Evolutionary conservation across 2,113 vertebrate genomes (phyloP), one percentile per base, ranked within the genome.

Genomic region (Mandrillus leucophaeus): DNA sequence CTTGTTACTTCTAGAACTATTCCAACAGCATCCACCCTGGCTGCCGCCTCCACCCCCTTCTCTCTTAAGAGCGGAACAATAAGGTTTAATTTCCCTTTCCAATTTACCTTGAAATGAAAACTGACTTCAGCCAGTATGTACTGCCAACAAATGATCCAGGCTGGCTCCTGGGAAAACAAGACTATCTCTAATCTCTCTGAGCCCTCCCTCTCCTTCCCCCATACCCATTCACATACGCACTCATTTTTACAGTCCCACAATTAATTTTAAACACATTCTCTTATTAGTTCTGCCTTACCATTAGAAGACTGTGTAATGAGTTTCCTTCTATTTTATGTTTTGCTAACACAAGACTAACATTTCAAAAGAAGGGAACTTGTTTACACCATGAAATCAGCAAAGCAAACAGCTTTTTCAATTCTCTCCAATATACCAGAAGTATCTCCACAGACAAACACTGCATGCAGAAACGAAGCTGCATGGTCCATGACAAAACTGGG

Each of bases 31-130:
- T 83, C 85, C 90, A 91, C 93, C 73, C 95, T 78, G 80, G 95
- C 92, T 92, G 96, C 96, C 2, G 73, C 95, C 93, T 96, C 94
- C 97, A 93, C 91, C 90, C 64, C 55, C 94, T 94, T 98, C 94
- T 96, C 98, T 98, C 97, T 97, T 88, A 98, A 97, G 98, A 97
- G 94, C 79, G 1, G 11, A 98, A 97, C 97, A 98, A 97, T 98
- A 98, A 98, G 96, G 93, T 97, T 98, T 98, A 98, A 98, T 98
- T 98, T 98, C 98, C 97, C 97, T 98, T 98, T 98, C 95, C 98
- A 98, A 98, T 98, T 98, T 98, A 98, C 98, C 98, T 98, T 98
- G 97, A 98, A 98, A 98, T 98, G 97, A 98, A 98, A 98, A 98
- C 97, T 96, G 97, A 98, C 97, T 98, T 96, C 97, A 98, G 98